Conservation (phyloP, 2,797 vertebrate species). For the Acanthurus leucopareius region DNA sequence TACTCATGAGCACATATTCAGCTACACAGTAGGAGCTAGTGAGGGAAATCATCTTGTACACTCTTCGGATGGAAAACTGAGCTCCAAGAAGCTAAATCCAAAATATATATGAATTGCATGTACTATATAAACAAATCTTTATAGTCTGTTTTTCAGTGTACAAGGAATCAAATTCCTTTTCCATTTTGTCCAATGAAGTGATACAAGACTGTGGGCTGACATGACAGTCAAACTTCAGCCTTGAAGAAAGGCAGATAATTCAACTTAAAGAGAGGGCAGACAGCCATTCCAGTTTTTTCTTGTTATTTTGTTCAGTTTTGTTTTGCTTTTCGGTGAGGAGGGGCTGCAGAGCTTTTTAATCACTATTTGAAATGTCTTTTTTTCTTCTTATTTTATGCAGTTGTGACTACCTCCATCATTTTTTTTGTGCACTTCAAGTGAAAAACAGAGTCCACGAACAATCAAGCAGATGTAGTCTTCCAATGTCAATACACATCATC, state of each 20-base stretch:
- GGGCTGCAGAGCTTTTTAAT: neutral
- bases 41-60: neutral
- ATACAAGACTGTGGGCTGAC: neutral
- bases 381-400: neutral
- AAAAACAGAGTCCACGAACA: constrained; percentile 5
- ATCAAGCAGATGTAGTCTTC: constrained; percentile 7
- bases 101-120: neutral
- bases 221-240: constrained; percentile 8
- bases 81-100: neutral
- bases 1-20: constrained; percentile 6
- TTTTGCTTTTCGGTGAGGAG: neutral
- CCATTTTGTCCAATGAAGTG: neutral
- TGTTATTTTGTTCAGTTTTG: neutral
- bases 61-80: neutral
- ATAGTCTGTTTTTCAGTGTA: neutral
- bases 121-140: neutral
- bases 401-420: neutral
- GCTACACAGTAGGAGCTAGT: neutral
- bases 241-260: constrained; percentile 15
- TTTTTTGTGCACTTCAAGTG: neutral
- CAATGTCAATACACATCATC: neutral
- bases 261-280: constrained; percentile 6
- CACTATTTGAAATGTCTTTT: constrained; percentile 2
- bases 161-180: neutral
- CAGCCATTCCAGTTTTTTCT: neutral